Evolutionary conservation across 2,113 vertebrate genomes (phyloP).

Genomic region (Eurystomus gularis): DNA sequence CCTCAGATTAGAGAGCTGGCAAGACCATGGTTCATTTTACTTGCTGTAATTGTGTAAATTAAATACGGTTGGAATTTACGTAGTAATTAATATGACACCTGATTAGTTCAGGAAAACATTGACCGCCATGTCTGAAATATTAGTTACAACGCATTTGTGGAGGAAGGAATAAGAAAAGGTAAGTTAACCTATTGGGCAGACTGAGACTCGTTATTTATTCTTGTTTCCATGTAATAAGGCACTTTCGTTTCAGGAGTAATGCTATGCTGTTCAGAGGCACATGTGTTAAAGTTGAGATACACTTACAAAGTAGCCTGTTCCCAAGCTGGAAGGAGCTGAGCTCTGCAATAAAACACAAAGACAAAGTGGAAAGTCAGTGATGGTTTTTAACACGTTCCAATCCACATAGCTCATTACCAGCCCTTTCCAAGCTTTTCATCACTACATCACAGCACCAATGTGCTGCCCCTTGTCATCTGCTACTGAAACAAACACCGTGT

Average conservation of each 20-base stretch:
- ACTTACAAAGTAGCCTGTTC: constrained; percentile 88
- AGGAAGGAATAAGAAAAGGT: not conserved
- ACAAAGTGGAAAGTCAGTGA: constrained; percentile 78
- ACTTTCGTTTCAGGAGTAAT: not conserved
- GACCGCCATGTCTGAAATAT: not conserved
- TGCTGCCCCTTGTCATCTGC: constrained; percentile 84
- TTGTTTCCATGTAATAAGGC: not conserved
- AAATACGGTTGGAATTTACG: not conserved
- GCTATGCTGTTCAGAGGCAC: constrained; percentile 15
- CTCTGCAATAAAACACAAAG: constrained; percentile 81
- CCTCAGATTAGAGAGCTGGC: not conserved
- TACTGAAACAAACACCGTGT: constrained; percentile 76
- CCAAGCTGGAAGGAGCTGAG: constrained; percentile 84
- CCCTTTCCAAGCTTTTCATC: constrained; percentile 82
- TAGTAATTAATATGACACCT: not conserved
- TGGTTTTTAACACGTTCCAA: constrained; percentile 68
- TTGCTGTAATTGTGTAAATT: not conserved
- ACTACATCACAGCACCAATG: constrained; percentile 74
- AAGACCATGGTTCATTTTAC: not conserved
- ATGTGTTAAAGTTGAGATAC: constrained; percentile 57
- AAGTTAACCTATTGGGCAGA: not conserved
- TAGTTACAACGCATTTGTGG: not conserved
- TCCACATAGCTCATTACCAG: constrained; percentile 80
- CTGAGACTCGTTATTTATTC: not conserved
- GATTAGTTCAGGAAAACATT: not conserved